phyloP scores from a whole-genome alignment of 1,140 invertebrate genomes.

The Aricia agestis region DNA sequence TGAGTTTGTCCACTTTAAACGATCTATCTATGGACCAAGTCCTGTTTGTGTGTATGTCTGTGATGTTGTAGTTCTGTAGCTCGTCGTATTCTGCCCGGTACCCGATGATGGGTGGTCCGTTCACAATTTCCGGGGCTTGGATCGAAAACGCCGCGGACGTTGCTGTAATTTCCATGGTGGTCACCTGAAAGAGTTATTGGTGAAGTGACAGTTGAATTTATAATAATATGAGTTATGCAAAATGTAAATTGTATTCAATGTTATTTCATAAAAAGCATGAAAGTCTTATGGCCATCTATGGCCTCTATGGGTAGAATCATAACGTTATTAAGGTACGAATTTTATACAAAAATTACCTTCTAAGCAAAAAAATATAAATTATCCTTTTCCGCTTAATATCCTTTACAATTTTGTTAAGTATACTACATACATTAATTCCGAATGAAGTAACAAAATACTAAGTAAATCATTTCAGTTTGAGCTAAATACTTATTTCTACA shows the following conservation, averaged over 20 bases:
- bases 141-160: conserved; percentile 51
- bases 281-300: too few species aligned
- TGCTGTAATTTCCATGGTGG: conserved; percentile 37
- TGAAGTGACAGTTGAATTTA: background rate
- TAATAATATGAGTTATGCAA: background rate
- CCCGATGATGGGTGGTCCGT: conserved; percentile 46
- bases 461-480: too few species aligned
- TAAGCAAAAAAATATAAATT: too few species aligned
- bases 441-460: too few species aligned
- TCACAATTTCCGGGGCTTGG: conserved; percentile 30
- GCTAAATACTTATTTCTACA: too few species aligned
- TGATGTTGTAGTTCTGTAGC: conserved; percentile 45
- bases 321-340: too few species aligned
- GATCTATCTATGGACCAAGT: conserved; percentile 55
- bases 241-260: background rate
- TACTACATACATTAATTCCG: too few species aligned
- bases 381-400: too few species aligned
- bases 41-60: conserved; percentile 52
- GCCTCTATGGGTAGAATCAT: too few species aligned
- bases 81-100: conserved; percentile 57
- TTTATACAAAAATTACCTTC: too few species aligned
- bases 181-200: conserved; percentile 36
- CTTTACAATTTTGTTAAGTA: too few species aligned
- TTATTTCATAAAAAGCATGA: too few species aligned
- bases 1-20: conserved; percentile 48